Percentiles rank a stretch among this genome's conserved stretches.
phyloP scores from a whole-genome alignment of 2,113 vertebrate species.

The Daboia siamensis region DNA sequence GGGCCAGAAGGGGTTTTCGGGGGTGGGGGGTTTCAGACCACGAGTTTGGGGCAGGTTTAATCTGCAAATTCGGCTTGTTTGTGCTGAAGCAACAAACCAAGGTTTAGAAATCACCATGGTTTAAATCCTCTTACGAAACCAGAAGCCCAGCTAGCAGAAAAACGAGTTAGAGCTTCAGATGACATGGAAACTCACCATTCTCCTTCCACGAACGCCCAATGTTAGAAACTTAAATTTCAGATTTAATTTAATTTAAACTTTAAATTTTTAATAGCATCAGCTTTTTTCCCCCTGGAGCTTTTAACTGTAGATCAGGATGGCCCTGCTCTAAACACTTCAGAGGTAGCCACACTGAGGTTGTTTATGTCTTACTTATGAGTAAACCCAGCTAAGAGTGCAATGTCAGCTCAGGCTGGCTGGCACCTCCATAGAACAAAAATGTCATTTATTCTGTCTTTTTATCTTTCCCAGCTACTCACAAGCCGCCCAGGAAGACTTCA shows the following conservation, averaged over 20 bases:
- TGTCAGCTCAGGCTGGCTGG: not conserved
- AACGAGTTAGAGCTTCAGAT: not conserved
- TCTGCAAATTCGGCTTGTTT: not conserved
- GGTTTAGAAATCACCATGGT: not conserved
- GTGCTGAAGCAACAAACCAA: not conserved
- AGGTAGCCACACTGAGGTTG: not conserved
- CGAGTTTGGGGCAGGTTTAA: not conserved
- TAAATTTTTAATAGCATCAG: not conserved
- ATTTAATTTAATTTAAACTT: not conserved
- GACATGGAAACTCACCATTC: not conserved
- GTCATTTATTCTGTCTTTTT: not conserved
- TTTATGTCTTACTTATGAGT: not conserved
- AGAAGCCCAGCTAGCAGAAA: not conserved
- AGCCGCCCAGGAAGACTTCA: conserved; percentile 34
- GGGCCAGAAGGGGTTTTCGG: too few species aligned
- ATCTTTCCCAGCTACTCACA: conserved; percentile 59
- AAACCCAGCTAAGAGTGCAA: not conserved
- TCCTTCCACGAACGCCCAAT: not conserved
- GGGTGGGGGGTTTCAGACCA: too few species aligned
- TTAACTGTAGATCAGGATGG: not conserved
- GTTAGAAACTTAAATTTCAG: not conserved
- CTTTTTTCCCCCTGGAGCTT: not conserved
- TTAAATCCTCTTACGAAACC: not conserved
- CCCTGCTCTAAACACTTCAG: not conserved
- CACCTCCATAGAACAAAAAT: not conserved